A percentile compares a stretch with the other conserved stretches of the same genome.
These are phyloP conservation scores for Lanius ludovicianus DNA, from an alignment of 2,113 vertebrate genomes.

Conservation along the genomic window DNA sequence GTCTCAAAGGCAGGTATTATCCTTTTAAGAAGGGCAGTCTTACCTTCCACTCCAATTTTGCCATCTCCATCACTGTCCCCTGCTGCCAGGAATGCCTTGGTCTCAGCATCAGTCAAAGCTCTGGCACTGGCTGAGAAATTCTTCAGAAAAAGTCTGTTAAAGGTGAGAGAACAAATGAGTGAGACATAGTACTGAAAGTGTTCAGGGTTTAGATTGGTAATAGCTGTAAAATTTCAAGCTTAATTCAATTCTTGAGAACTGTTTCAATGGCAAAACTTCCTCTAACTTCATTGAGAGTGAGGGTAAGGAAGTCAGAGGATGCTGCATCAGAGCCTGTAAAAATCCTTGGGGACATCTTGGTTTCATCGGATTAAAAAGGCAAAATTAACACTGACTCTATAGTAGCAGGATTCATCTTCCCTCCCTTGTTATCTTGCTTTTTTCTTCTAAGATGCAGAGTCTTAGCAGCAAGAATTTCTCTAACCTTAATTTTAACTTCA, in stretches of 20 bases:
- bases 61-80: conserved; percentile 81
- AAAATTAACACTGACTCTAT: neutral
- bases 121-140: conserved; percentile 76
- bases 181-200: neutral
- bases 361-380: neutral
- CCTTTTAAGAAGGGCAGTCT: neutral
- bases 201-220: neutral
- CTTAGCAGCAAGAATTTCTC: neutral
- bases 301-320: neutral
- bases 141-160: conserved; percentile 79
- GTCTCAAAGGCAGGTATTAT: neutral
- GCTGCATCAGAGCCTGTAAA: neutral
- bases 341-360: neutral
- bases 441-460: neutral
- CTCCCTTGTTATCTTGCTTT: neutral
- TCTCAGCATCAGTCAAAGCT: conserved; percentile 76
- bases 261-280: neutral
- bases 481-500: neutral
- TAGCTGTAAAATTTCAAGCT: neutral
- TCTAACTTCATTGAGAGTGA: neutral
- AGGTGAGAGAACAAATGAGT: neutral
- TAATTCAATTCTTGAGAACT: neutral
- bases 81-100: conserved; percentile 72
- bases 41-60: conserved; percentile 82
- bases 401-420: neutral